phyloP scores from a whole-genome alignment of 2,113 vertebrate species.

The Podarcis cretensis region DNA sequence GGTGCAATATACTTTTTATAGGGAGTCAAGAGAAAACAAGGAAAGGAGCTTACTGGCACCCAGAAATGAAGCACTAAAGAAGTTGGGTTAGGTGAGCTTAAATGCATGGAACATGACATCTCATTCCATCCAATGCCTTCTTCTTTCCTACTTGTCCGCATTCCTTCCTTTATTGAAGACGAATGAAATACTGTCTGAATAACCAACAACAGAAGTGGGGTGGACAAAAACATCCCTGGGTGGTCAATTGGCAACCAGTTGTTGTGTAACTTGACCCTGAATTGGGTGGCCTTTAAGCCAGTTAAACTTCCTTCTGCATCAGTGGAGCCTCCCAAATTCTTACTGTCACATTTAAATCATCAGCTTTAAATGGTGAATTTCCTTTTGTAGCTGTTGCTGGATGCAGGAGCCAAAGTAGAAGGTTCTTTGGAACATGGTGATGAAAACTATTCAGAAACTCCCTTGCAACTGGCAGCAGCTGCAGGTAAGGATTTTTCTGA shows the following conservation, averaged over 20 bases:
- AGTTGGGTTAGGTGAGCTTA: not conserved
- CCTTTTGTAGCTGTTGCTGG: slow-evolving; percentile 88
- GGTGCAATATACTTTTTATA: not conserved
- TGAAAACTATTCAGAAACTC: slow-evolving; percentile 98
- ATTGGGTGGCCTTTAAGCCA: not conserved
- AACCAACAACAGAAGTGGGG: no score
- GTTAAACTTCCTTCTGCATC: not conserved
- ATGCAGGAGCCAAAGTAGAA: slow-evolving; percentile 94
- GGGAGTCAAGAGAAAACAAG: not conserved
- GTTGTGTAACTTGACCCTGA: not conserved
- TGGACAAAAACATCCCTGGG: not conserved
- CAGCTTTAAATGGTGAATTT: slow-evolving; percentile 64
- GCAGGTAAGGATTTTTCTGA: slow-evolving; percentile 83
- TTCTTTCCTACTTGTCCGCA: not conserved
- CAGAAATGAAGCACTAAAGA: not conserved
- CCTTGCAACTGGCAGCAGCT: slow-evolving; percentile 93
- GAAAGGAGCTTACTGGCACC: not conserved
- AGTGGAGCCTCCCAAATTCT: not conserved
- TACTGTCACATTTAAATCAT: not conserved
- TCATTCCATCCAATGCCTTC: not conserved
- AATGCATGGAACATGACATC: not conserved
- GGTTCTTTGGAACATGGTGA: slow-evolving; percentile 95
- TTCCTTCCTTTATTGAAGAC: not conserved
- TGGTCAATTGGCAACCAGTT: not conserved
- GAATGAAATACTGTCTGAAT: not conserved